A percentile compares a stretch with the other conserved stretches of the same genome.
Evolutionary conservation across 2,888 invertebrate genomes (phyloP).

Genomic region (Idaea aversata): DNA sequence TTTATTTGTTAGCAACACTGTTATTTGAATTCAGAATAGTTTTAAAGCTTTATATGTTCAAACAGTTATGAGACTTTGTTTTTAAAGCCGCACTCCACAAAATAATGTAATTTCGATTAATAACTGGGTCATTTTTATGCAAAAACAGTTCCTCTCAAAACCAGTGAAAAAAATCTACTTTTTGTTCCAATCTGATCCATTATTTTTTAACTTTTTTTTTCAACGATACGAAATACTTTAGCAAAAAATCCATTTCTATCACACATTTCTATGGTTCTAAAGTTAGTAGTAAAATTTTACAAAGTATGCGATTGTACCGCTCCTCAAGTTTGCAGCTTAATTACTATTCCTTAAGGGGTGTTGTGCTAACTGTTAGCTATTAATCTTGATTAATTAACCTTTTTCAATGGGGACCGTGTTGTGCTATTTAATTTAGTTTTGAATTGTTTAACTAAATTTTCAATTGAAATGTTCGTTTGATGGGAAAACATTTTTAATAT

Average conservation of each 20-base stretch:
- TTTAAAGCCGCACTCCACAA: too few species aligned
- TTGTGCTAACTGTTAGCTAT: slow-evolving; percentile 61
- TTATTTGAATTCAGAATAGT: too few species aligned
- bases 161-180: too few species aligned
- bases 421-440: slow-evolving; percentile 3
- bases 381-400: slow-evolving; percentile 71
- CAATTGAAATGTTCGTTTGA: slow-evolving; percentile 1
- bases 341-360: slow-evolving; percentile 58
- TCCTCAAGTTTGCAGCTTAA: slow-evolving; percentile 41
- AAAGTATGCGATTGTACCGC: slow-evolving; percentile 29
- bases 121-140: too few species aligned
- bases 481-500: neutral
- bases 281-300: slow-evolving; percentile 18
- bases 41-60: too few species aligned
- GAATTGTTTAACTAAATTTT: neutral
- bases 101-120: too few species aligned
- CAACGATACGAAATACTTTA: too few species aligned
- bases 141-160: too few species aligned
- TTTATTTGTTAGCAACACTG: too few species aligned
- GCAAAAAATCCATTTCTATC: neutral
- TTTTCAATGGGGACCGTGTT: slow-evolving; percentile 38
- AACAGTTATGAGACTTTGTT: too few species aligned
- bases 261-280: neutral
- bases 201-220: too few species aligned
- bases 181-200: too few species aligned